A percentile compares a stretch with the other conserved stretches of the same genome.
phyloP scores from a whole-genome alignment of 2,888 invertebrate species.

The Plemyria rubiginata region DNA sequence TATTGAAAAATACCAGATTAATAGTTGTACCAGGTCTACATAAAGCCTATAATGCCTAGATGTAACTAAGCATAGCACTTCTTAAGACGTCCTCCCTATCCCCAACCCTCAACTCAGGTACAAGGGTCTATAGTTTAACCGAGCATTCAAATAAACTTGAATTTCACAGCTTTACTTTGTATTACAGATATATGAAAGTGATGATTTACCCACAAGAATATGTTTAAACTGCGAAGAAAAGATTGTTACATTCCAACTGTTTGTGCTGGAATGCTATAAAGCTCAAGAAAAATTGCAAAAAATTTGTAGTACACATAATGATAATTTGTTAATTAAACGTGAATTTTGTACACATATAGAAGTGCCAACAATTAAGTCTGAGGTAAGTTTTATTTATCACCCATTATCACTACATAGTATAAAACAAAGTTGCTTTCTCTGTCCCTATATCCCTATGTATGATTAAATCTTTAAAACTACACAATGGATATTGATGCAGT shows the following conservation, averaged over 20 bases:
- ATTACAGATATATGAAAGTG: conserved; percentile 68
- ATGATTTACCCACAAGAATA: conserved; percentile 71
- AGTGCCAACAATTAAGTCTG: conserved; percentile 61
- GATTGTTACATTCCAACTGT: conserved; percentile 75
- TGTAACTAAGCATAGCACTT: not conserved
- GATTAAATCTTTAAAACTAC: too few relatives aligned
- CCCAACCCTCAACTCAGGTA: too few relatives aligned
- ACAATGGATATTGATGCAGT: too few relatives aligned
- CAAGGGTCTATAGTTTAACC: too few relatives aligned
- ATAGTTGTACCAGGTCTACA: too few relatives aligned
- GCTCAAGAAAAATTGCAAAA: conserved; percentile 67
- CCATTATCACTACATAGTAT: too few relatives aligned
- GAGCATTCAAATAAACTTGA: too few relatives aligned
- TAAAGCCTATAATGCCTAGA: not conserved
- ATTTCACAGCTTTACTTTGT: not conserved
- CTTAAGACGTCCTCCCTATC: too few relatives aligned
- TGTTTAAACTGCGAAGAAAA: conserved; percentile 78
- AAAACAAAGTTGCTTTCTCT: too few relatives aligned
- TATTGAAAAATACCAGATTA: not conserved
- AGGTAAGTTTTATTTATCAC: conserved; percentile 50
- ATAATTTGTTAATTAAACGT: conserved; percentile 53
- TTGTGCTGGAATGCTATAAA: conserved; percentile 74
- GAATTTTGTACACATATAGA: conserved; percentile 43
- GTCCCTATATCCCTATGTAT: too few relatives aligned
- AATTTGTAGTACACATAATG: conserved; percentile 51